A percentile compares a stretch with the other conserved stretches of the same genome.
phyloP scores from a whole-genome alignment of 2,797 vertebrate species.

The Pangasius krempfi region DNA sequence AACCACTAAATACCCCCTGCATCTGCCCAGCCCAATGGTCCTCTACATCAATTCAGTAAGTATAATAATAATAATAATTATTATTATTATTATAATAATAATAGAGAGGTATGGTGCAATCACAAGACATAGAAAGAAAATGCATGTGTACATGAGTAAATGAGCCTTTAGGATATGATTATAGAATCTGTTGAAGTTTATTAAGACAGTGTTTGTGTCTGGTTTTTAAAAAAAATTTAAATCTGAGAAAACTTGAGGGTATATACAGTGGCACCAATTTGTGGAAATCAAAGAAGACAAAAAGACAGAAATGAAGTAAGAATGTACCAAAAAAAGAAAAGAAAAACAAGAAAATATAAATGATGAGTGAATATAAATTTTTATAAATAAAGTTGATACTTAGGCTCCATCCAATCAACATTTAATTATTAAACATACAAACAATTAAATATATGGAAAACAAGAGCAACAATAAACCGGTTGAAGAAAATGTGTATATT shows the following conservation, averaged over 20 bases:
- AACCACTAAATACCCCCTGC: slow-evolving; percentile 72
- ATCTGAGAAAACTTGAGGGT: background rate
- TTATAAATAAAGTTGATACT: background rate
- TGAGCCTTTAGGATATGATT: background rate
- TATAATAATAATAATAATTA: slow-evolving; percentile 50
- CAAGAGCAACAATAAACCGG: background rate
- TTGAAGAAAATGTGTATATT: background rate
- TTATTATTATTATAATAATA: slow-evolving; percentile 3
- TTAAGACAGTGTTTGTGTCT: background rate
- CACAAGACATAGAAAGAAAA: background rate
- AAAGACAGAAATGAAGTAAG: background rate
- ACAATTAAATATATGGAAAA: background rate
- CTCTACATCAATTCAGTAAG: slow-evolving; percentile 92
- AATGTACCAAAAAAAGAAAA: background rate
- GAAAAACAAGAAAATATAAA: background rate
- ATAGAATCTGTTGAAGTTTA: background rate
- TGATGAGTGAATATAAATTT: background rate
- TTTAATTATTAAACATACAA: background rate
- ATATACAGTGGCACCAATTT: background rate
- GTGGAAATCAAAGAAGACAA: background rate
- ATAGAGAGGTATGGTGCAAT: background rate
- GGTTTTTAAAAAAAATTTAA: background rate
- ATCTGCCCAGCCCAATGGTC: slow-evolving; percentile 65
- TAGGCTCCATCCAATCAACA: background rate
- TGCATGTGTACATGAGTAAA: background rate